Base-by-base conservation (phyloP, 2,888 invertebrate species). In the Phalangium opilio region DNA sequence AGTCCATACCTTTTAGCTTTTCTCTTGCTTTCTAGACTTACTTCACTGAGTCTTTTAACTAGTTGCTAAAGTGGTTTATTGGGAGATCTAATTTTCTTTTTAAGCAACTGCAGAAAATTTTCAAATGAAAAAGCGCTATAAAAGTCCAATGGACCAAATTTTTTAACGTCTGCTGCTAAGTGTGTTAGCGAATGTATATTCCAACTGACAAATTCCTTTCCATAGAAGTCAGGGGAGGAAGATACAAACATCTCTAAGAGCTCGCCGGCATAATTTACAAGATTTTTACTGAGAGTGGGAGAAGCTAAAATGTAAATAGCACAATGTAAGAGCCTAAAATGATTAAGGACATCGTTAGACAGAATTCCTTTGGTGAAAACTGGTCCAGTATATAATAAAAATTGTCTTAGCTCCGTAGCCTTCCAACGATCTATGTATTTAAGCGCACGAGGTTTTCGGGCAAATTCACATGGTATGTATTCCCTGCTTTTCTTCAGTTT, bases 161-260 rank as follows among this genome's bases (percentile, higher is more conserved):
- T 36, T 34, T 48, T 45, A 1, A 55, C 57, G 50, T 61, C 60
- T 19, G 39, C 45, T 15, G 50, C 32, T 5, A 62, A 43, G 52
- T 62, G 61, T 19, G 54, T 39, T 1, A 62, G 44, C 19, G 49
- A 47, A 48, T 62, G 61, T n/a, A 60, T 43, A 50, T 60, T 60
- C 43, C 61, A 59, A 1, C 56, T 49, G 10, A 59, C 15, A 35
- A 50, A 43, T 21, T 57, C 46, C n/a, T 46, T 41, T 5, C 56
- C 55, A 46, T 60, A 61, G 17, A 59, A 18, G 5, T 21, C 17
- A 12, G 43, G 43, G 49, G 54, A 50, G 3, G 38, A 34, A n/a
- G 38, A 11, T 36, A 60, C 57, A 53, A 59, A 61, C 33, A 49
- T 44, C 18, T 42, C 12, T 12, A 60, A 42, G 7, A 59, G 41